phyloP scores from a whole-genome alignment of 2,113 vertebrate species.

The pig (Sus scrofa) region T2T-Sscrofa CM000828.6:67808501-67809000 shows the following conservation, averaged over 20 bases:
- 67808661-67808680: neutral
- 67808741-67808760: neutral
- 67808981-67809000: neutral
- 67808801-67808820: neutral
- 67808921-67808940: rapidly evolving
- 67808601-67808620: neutral
- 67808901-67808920: rapidly evolving
- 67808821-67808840: neutral
- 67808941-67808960: neutral
- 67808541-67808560: rapidly evolving
- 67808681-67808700: neutral
- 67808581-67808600: neutral
- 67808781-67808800: neutral
- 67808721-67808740: neutral
- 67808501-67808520: no score
- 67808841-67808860: neutral
- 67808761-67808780: neutral
- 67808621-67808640: neutral
- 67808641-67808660: neutral
- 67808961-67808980: neutral
- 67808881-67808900: neutral
- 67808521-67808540: neutral
- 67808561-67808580: neutral
- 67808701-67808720: neutral
- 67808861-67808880: neutral